Base-by-base conservation (phyloP, 2,888 invertebrate genomes). In the Temnothorax ravouxi region DNA sequence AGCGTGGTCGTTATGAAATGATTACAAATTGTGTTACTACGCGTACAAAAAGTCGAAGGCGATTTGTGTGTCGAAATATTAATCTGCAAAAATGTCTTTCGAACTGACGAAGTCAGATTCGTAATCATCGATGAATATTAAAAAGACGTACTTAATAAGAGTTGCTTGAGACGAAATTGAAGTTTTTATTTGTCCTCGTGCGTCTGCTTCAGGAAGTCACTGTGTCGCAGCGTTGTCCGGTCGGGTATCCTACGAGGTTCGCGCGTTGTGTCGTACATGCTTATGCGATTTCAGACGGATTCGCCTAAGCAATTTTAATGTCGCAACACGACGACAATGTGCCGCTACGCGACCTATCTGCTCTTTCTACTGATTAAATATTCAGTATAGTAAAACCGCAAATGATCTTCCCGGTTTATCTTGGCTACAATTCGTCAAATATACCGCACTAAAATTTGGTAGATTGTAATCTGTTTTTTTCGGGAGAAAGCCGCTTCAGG, bases 291-390 rank as follows among this genome's bases (percentile, higher is more conserved):
- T 41, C 41, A 82, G 47, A 56, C 50, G 67, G 34, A 64, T 34
- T 64, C 75, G 77, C 50, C 86, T 86, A 90, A 90, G 81, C 71
- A 85, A 89, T 88, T 90, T 88, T 90, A 90, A 89, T 84, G 88
- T 66, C 80, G 61, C 41, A 76, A 83, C 86, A 83, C 86, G 71
- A 79, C 82, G 80, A 81, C 71, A 66, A 89, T 87, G 90, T 89
- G 82, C 86, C 69, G 88, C 85, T 88, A 88, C 86, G 88, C 59
- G 82, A 52, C 66, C 83, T 29, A 54, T 38, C 82, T 29, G 61
- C 41, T 80, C 85, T 89, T 89, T 89, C 87, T 87, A 89, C 85
- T 86, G 83, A 86, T 90, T 88, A 88, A 66, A 90, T 82, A 90
- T 90, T 90, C 90, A 64, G 8, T 81, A 62, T 83, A 41, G 44